Percentiles rank a stretch among this genome's conserved stretches.
These are phyloP conservation scores for Axea sp. DNA, from an alignment of 2,888 invertebrate species.

Conservation along the genomic window DNA sequence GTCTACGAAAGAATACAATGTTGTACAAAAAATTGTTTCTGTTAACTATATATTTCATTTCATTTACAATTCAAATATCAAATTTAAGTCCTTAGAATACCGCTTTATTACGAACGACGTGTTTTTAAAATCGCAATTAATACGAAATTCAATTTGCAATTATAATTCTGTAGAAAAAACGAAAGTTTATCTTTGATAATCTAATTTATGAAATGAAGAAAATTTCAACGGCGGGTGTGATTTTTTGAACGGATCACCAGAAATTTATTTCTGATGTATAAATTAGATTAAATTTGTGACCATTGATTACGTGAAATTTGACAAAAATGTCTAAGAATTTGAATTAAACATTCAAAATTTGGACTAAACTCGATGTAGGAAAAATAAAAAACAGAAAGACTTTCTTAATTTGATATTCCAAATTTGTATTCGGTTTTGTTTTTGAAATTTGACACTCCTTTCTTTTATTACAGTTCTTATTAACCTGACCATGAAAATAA, in stretches of 20 bases:
- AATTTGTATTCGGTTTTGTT: slow-evolving; percentile 13
- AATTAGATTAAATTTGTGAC: slow-evolving; percentile 25
- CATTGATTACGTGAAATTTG: slow-evolving; percentile 16
- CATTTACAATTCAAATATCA: slow-evolving; percentile 43
- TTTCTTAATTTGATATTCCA: slow-evolving; percentile 27
- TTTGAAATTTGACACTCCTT: slow-evolving; percentile 26
- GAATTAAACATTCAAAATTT: no score
- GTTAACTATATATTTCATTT: slow-evolving; percentile 3
- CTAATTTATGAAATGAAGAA: slow-evolving; percentile 38
- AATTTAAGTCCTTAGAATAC: slow-evolving; percentile 19
- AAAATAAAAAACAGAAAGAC: no score
- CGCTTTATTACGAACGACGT: slow-evolving; percentile 18
- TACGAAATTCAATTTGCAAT: slow-evolving; percentile 46
- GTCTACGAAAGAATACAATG: no score
- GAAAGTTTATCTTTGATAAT: slow-evolving; percentile 25
- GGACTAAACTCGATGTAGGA: no score
- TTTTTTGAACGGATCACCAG: no score
- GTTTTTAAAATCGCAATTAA: slow-evolving; percentile 48
- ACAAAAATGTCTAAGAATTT: slow-evolving; percentile 32
- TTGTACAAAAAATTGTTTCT: slow-evolving; percentile 10
- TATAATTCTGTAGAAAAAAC: slow-evolving; percentile 31
- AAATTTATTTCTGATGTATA: slow-evolving; percentile 35
- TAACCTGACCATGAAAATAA: slow-evolving; percentile 20
- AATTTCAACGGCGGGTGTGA: no score
- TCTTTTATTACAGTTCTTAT: not conserved